Base-by-base conservation (phyloP, 1,140 invertebrate species). In the Potamilus streckersoni region DNA sequence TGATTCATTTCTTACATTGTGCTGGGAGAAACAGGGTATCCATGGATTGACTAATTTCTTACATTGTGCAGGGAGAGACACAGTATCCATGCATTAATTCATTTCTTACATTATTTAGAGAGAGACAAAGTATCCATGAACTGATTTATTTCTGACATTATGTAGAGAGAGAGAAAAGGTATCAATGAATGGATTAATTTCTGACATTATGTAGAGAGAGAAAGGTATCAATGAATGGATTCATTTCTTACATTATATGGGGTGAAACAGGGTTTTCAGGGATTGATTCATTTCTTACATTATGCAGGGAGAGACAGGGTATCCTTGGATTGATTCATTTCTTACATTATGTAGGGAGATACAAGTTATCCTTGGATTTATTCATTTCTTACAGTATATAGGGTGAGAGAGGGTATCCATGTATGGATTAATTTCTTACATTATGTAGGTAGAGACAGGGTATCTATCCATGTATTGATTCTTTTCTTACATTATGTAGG, bases 51-150 rank as follows among this genome's bases (percentile, higher is more conserved):
- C 91, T 90, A 71, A 88, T 91, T 91, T 93, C 93, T 2, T 92
- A 92, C 2, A 94, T 94, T 93, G 91, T 93, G 19, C 94, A 94
- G 84, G 23, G 23, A 23, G 23, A n/a, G n/a, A n/a, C n/a, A n/a
- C n/a, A n/a, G 23, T 23, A 23, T 23, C 23, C 23, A 23, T 23
- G 23, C 1, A 23, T 23, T 23, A 2, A 23, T 23, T 23, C 23
- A 23, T 23, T 23, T 23, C 23, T 23, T 23, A 23, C 23, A 23
- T 23, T 23, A 2, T 23, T 0, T 2, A 23, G 23, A 89, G 86
- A 88, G 85, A 57, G 69, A 83, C 73, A 90, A 88, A 59, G 23
- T 23, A 23, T 23, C 23, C 23, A 23, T 23, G 23, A 2, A 23
- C 2, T 23, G 23, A 23, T 23, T 23, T 2, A 23, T 23, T 23